Base-by-base conservation (phyloP, 2,888 invertebrate species). In the Drosophila maculinotata region DNA sequence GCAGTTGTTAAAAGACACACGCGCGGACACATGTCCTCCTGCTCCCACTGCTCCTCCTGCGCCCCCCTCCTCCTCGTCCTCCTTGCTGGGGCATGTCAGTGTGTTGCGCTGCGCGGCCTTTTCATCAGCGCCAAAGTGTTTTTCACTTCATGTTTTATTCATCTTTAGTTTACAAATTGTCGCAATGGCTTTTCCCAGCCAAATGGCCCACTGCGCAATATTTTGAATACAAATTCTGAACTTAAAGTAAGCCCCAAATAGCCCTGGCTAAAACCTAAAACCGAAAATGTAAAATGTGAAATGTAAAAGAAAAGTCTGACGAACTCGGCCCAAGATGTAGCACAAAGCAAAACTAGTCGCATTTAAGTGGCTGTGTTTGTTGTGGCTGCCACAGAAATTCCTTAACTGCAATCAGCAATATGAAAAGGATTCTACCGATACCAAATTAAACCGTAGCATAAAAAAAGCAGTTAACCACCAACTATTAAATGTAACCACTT, bases 91-190 rank as follows among this genome's bases (percentile, higher is more conserved):
- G n/a, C n/a, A n/a, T 35, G 38, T 23, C 25, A 12, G 36, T 44
- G 35, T 60, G 44, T 42, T 42, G 48, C 58, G 52, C 54, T 52
- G 51, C 51, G 47, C 28, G 47, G 51, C 49, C 60, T 23, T 49
- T 60, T 73, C 57, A 60, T 68, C 64, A 56, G 58, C 44, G 48
- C 44, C 54, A 73, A 73, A 65, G 72, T 69, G 69, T 63, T 70
- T 65, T 73, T 48, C 81, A 60, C 72, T 69, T 84, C 85, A 84
- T 84, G 81, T 84, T 78, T 84, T 84, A 84, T 80, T 84, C 85
- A 84, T 69, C 76, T 67, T 76, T 68, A 72, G 78, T 78, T 76
- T 81, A 76, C 85, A 80, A 80, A 80, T 84, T 81, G 80, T 76
- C 63, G 49, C 53, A 72, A 68, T 49, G 56, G 51, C 58, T 38